phyloP scores from a whole-genome alignment of 2,797 vertebrate species.

The Gymnodraco acuticeps region DNA sequence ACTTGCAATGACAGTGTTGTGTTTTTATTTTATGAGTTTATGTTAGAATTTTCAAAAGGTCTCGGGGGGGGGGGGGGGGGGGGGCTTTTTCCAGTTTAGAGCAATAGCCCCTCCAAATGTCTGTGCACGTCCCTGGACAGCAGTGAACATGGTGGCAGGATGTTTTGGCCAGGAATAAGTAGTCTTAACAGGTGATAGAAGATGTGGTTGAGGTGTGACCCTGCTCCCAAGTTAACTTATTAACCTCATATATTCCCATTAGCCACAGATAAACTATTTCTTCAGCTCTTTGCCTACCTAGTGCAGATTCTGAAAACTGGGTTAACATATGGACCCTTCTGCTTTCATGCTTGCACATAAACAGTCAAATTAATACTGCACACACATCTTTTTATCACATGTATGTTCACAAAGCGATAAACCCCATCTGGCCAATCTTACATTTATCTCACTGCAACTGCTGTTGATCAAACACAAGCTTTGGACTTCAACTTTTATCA shows the following conservation, averaged over 20 bases:
- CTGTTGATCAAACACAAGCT: background rate
- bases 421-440: background rate
- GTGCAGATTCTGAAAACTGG: background rate
- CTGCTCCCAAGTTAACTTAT: no score
- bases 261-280: background rate
- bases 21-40: no score
- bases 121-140: no score
- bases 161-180: no score
- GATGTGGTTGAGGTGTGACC: no score
- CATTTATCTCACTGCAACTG: background rate
- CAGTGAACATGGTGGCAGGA: no score
- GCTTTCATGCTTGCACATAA: background rate
- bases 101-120: no score
- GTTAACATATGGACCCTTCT: background rate
- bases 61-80: no score
- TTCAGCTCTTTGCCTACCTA: background rate
- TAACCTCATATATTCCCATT: background rate
- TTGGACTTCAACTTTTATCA: constrained; percentile 1
- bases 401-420: background rate
- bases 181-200: no score
- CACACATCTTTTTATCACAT: background rate
- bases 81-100: no score
- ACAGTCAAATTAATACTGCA: background rate
- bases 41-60: no score
- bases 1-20: no score